Percentiles rank a stretch among this genome's conserved stretches.
Conservation (phyloP, 2,888 invertebrate species). For the Diadromus collaris region DNA sequence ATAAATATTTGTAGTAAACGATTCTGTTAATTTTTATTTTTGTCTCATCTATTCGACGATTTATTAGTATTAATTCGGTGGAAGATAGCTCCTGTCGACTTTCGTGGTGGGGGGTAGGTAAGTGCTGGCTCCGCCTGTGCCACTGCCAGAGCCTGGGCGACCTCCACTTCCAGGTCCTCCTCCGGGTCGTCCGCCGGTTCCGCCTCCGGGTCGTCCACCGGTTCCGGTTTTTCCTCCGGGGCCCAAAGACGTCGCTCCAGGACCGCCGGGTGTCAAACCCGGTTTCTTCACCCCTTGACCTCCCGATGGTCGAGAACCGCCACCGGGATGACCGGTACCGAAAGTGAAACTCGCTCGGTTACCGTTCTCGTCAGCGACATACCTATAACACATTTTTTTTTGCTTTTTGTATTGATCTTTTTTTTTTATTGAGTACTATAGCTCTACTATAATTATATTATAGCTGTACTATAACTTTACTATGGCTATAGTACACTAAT, state of each 20-base stretch:
- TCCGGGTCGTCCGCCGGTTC: slow-evolving; percentile 35
- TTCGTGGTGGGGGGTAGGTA: slow-evolving; percentile 71
- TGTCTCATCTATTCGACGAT: neutral
- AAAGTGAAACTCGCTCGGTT: slow-evolving; percentile 76
- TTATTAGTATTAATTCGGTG: slow-evolving; percentile 65
- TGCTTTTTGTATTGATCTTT: slow-evolving; percentile 1
- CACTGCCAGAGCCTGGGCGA: slow-evolving; percentile 31
- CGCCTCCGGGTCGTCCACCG: slow-evolving; percentile 47
- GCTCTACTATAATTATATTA: too few species aligned
- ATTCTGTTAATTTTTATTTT: neutral
- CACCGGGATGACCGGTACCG: slow-evolving; percentile 68
- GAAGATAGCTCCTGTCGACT: slow-evolving; percentile 72
- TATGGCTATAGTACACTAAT: too few species aligned
- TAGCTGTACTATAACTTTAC: too few species aligned
- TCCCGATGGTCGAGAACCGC: slow-evolving; percentile 48
- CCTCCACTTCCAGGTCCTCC: slow-evolving; percentile 24
- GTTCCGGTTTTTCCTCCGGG: slow-evolving; percentile 50
- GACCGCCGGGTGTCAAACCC: slow-evolving; percentile 55
- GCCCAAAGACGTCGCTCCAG: slow-evolving; percentile 52
- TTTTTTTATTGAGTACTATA: too few species aligned
- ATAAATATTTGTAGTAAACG: slow-evolving; percentile 20
- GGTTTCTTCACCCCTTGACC: slow-evolving; percentile 35
- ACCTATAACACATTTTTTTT: slow-evolving; percentile 66
- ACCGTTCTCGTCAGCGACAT: slow-evolving; percentile 78
- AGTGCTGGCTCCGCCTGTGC: slow-evolving; percentile 54